Percentiles rank a stretch among this genome's conserved stretches.
phyloP scores from a whole-genome alignment of 2,888 invertebrate genomes.

The Drosophila stalkeri region DNA sequence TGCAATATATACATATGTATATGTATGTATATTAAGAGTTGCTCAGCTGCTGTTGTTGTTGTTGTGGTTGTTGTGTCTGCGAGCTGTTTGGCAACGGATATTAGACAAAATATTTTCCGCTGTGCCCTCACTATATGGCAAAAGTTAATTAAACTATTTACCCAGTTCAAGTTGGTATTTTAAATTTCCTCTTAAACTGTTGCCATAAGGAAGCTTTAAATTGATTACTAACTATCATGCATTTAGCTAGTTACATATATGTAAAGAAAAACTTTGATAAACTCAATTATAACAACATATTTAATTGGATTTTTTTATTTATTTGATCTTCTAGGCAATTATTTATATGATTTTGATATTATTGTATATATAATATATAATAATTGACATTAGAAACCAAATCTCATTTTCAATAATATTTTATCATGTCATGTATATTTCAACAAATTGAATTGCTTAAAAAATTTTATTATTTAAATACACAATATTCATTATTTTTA shows the following conservation, averaged over 20 bases:
- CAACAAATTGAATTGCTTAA: too few relatives aligned
- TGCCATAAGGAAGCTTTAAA: not conserved
- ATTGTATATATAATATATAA: too few relatives aligned
- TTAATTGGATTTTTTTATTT: too few relatives aligned
- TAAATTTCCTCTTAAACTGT: not conserved
- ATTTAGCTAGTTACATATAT: not conserved
- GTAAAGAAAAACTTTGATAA: not conserved
- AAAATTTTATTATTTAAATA: not conserved
- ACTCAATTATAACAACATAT: not conserved
- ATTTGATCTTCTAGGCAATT: too few relatives aligned
- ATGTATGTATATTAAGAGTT: slow-evolving; percentile 16
- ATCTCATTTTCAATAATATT: too few relatives aligned
- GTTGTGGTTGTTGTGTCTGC: slow-evolving; percentile 1
- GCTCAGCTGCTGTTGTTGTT: slow-evolving; percentile 15
- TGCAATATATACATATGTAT: not conserved
- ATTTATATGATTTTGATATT: not conserved
- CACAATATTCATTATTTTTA: not conserved
- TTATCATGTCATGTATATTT: too few relatives aligned
- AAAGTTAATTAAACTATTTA: slow-evolving; percentile 42
- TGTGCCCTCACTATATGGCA: slow-evolving; percentile 5
- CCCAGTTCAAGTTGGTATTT: slow-evolving; percentile 2
- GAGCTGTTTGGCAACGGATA: slow-evolving; percentile 22
- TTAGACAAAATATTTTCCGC: slow-evolving; percentile 29
- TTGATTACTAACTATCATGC: not conserved
- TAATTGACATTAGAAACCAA: too few relatives aligned